phyloP scores from a whole-genome alignment of 35 echinoderm and acorn worm genomes.

The Apostichopus parvimensis region DNA sequence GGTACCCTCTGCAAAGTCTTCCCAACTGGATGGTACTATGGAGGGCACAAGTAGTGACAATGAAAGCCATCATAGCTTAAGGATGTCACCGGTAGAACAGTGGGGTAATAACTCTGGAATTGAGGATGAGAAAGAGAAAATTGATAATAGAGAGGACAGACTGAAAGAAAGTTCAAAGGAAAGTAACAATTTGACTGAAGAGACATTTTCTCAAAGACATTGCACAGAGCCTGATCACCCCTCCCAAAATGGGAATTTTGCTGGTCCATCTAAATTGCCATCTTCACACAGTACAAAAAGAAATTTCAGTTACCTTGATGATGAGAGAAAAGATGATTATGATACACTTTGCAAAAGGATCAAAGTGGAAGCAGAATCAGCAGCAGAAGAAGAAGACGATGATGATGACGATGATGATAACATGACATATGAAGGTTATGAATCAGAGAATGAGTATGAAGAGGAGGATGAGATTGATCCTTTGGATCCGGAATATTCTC shows the following conservation, averaged over 20 bases:
- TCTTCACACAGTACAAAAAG: neutral
- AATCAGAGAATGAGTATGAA: conserved; percentile 41
- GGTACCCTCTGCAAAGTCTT: neutral
- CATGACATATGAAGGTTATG: conserved; percentile 19
- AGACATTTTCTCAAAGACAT: neutral
- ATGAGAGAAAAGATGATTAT: neutral
- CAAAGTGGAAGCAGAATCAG: conserved; percentile 26
- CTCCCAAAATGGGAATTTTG: neutral
- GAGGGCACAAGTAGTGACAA: conserved; percentile 50
- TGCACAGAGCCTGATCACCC: neutral
- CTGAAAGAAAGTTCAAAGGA: neutral
- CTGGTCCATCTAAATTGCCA: conserved; percentile 21
- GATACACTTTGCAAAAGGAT: conserved; percentile 22
- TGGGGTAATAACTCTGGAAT: neutral
- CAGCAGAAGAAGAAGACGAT: conserved; percentile 10
- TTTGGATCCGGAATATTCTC: conserved; percentile 1
- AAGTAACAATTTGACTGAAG: neutral
- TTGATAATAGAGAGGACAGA: neutral
- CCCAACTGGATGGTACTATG: neutral
- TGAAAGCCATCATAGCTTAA: conserved; percentile 13
- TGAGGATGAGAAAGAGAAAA: neutral
- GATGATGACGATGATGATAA: conserved; percentile 40
- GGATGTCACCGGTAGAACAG: neutral
- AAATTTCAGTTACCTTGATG: neutral
- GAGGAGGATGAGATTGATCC: conserved; percentile 23